Conservation (phyloP, 92 coral and sea anemone genomes). For the Isaurus tuberculatus region DNA sequence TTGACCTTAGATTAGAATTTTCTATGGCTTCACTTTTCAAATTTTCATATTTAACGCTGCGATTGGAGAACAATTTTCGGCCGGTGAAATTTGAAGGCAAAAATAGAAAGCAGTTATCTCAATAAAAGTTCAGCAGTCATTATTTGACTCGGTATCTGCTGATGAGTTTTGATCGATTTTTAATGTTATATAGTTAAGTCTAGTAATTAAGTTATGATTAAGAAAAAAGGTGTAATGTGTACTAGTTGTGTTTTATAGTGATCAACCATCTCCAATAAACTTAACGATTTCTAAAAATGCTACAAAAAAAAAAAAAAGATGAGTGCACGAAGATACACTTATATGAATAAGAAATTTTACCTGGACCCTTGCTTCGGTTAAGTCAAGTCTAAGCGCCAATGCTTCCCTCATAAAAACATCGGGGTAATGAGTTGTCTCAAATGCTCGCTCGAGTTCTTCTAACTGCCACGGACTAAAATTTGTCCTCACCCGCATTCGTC, state of each 20-base stretch:
- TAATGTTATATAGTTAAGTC: not conserved
- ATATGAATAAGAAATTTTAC: constrained; percentile 45
- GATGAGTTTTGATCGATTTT: not conserved
- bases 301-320: not conserved
- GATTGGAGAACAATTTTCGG: constrained; percentile 9
- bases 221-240: not conserved
- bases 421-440: constrained; percentile 94
- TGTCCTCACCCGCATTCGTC: constrained; percentile 96
- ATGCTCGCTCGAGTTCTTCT: constrained; percentile 96
- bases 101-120: constrained; percentile 11
- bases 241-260: not conserved
- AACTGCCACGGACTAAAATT: constrained; percentile 98
- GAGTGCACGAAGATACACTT: not conserved
- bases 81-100: not conserved
- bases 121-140: not conserved
- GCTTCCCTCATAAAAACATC: constrained; percentile 99
- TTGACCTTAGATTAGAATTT: not conserved
- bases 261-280: too few species aligned
- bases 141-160: not conserved
- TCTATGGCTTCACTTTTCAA: not conserved
- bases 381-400: constrained; percentile 88
- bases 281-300: too few species aligned
- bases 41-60: not conserved
- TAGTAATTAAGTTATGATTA: constrained; percentile 9
- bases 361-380: constrained; percentile 99